A percentile compares a stretch with the other conserved stretches of the same genome.
phyloP scores from a whole-genome alignment of 2,888 invertebrate species.

The Himalopsyche japonica region DNA sequence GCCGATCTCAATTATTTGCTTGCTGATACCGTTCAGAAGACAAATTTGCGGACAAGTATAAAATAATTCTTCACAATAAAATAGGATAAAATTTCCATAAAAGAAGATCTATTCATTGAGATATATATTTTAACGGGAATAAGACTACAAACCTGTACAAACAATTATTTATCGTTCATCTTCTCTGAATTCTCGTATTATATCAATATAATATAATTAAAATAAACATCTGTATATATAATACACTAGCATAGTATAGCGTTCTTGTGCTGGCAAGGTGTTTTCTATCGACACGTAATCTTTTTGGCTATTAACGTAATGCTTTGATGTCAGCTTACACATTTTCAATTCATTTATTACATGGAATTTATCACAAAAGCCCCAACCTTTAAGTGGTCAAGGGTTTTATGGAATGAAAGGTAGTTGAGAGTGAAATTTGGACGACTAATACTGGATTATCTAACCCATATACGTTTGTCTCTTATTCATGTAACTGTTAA shows the following conservation, averaged over 20 bases:
- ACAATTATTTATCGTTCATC: background rate
- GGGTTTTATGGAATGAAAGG: background rate
- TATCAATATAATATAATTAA: background rate
- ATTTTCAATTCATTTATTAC: conserved; percentile 5
- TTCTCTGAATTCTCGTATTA: background rate
- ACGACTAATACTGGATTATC: background rate
- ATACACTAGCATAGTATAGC: background rate
- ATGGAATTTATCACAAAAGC: background rate
- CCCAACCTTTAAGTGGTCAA: background rate
- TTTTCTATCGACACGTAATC: conserved; percentile 14
- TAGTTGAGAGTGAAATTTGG: background rate
- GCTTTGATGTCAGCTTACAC: conserved; percentile 11
- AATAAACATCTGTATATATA: background rate
- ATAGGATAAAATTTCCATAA: no score
- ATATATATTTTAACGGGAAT: no score
- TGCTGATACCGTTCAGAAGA: no score
- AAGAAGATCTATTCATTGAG: no score
- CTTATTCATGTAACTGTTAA: no score
- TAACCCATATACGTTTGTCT: background rate
- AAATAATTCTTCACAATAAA: no score
- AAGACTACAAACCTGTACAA: no score
- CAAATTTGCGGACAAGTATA: no score
- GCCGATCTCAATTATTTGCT: no score
- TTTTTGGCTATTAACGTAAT: conserved; percentile 20
- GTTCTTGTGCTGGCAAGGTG: background rate